Evolutionary conservation across 2,797 vertebrate species (phyloP), one percentile per base, ranked within the genome.

Genomic region (Craterocephalus amniculus): DNA sequence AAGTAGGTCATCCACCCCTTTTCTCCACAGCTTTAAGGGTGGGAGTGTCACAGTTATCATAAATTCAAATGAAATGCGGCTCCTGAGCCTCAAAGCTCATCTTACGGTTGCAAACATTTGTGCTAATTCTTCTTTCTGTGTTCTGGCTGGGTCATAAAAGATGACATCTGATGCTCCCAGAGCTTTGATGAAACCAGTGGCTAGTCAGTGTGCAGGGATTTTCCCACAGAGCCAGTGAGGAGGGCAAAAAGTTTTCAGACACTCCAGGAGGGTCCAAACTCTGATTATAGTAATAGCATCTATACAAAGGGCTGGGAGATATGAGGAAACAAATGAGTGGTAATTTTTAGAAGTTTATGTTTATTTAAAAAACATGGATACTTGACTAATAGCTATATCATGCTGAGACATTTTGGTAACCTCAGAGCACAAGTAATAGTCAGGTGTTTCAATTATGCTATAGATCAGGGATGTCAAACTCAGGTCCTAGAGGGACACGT

Each of bases 1-100:
- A 8, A 54, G 27, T 48, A 67, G 78, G 63, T 56, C 67, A 77
- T 84, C 81, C 66, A 79, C 88, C 67, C 73, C 71, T 20, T 74
- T 72, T 61, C 70, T 81, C 56, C 55, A 40, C 10, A 40, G 70
- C 67, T 70, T 70, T 58, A 57, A 81, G 76, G 67, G 34, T 64
- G 59, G 74, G 71, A 76, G 45, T 24, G 31, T 20, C 29, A 56
- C 52, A 51, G 67, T 71, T 78, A 66, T 80, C 70, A 70, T 74
- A 70, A 80, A 51, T 74, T 16, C 40, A 63, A 55, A 62, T 67
- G 49, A 79, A 76, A 74, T 63, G 38, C 43, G 77, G 70, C 58
- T 55, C 29, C 22, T 24, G 35, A 54, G 64, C 38, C 54, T 62
- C 36, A 26, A 61, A 57, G 68, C 45, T 67, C 66, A 65, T 59